Percentiles rank a stretch among this genome's conserved stretches.
Evolutionary conservation across 2,113 vertebrate genomes (phyloP).

Genomic region (Turdus rufiventris): DNA sequence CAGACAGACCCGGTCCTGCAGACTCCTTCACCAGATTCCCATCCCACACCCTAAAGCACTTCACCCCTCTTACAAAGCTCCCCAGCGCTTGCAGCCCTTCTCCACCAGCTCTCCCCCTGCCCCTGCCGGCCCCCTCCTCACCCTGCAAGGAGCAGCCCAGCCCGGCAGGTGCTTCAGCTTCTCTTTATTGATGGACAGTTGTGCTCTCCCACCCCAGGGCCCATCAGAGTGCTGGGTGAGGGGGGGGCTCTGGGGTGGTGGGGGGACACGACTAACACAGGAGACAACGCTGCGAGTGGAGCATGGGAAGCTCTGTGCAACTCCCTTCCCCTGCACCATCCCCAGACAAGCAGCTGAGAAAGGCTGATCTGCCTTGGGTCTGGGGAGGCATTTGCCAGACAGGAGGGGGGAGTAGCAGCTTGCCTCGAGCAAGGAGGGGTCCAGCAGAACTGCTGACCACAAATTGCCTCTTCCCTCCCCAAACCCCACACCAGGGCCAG

Average conservation of each 20-base stretch:
- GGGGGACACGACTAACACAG: not conserved
- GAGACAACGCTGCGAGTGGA: not conserved
- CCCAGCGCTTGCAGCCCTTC: too few species aligned
- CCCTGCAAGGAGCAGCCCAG: not conserved
- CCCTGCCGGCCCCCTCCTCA: not conserved
- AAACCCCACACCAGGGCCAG: not conserved
- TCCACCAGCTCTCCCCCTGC: accelerated
- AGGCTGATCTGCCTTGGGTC: not conserved
- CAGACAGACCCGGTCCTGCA: accelerated
- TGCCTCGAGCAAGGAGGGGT: not conserved
- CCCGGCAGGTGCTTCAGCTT: constrained; percentile 49
- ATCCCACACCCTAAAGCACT: accelerated
- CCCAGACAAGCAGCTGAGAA: not conserved
- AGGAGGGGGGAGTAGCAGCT: not conserved
- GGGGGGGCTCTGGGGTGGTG: not conserved
- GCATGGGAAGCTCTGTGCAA: not conserved
- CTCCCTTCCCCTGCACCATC: not conserved
- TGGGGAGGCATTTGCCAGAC: not conserved
- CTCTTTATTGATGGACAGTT: constrained; percentile 59
- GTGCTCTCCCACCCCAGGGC: constrained; percentile 10
- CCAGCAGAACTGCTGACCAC: not conserved
- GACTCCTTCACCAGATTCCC: too few species aligned
- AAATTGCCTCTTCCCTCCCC: not conserved
- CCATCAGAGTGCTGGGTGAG: not conserved
- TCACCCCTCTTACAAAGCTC: accelerated